Conservation (phyloP, 2,888 invertebrate species). For the Carabus problematicus region DNA sequence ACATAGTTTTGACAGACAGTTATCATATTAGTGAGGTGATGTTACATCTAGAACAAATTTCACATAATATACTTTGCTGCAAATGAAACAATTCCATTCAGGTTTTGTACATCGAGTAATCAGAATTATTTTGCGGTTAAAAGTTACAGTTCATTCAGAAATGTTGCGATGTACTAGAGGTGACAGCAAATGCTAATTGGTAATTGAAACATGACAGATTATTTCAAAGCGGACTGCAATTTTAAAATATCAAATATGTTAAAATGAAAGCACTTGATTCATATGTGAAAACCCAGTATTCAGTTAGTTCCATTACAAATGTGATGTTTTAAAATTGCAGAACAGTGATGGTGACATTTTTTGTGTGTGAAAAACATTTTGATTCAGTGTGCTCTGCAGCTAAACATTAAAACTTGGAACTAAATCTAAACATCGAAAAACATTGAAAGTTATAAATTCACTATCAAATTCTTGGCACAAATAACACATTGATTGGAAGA, state of each 20-base stretch:
- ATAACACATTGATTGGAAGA: conserved; percentile 39
- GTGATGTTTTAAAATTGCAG: conserved; percentile 35
- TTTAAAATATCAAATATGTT: conserved; percentile 25
- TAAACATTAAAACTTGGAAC: conserved; percentile 40
- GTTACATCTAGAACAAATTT: background rate
- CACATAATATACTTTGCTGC: background rate
- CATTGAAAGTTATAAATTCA: conserved; percentile 34
- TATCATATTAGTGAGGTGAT: background rate
- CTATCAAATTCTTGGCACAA: conserved; percentile 38
- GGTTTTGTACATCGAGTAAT: background rate
- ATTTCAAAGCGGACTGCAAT: conserved; percentile 31
- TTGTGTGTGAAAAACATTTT: conserved; percentile 35
- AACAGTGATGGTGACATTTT: conserved; percentile 21
- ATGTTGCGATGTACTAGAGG: conserved; percentile 18
- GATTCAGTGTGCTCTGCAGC: conserved; percentile 40
- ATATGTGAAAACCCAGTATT: background rate
- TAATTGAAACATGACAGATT: conserved; percentile 25
- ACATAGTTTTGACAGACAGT: too few species aligned
- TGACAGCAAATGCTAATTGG: conserved; percentile 32
- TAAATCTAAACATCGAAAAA: conserved; percentile 42
- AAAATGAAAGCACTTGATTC: background rate
- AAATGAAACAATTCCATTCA: background rate
- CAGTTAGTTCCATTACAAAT: background rate
- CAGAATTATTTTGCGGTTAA: background rate
- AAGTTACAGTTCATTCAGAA: conserved; percentile 15